Base-by-base conservation (phyloP, 2,888 invertebrate species). In the Agrochola macilenta region DNA sequence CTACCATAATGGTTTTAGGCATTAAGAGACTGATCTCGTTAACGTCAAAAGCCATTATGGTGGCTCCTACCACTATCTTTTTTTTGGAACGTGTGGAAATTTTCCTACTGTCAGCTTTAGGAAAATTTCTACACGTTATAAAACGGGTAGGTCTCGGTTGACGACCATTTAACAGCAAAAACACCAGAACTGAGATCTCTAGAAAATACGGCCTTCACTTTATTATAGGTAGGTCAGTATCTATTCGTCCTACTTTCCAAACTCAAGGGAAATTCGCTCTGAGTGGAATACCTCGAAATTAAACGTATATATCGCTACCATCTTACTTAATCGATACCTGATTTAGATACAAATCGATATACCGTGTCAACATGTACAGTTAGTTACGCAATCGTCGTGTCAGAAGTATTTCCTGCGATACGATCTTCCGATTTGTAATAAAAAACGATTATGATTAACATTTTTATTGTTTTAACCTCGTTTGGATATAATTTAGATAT, bases 401-500 rank as follows among this genome's bases (percentile, higher is more conserved):
- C 30, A 70, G 20, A 35, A 52, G 35, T 23, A 58, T 68, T 79
- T 82, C 83, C 79, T 63, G 68, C 30, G 61, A 74, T 82, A 61
- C 20, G n/a, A 66, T 74, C 74, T 79, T 70, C 74, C 74, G 61
- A 60, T 79, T 69, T 54, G 60, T 61, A 66, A 82, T 74, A 78
- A 81, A 61, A 54, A 79, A 12, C 65, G 57, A 79, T 83, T 58
- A 74, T 74, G 52, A 79, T 79, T 74, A 68, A 58, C 66, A 78
- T 74, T 74, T 81, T 78, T 74, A 82, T 70, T 68, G 43, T 49
- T 39, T 79, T 74, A 79, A 74, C 82, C 83, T 83, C 74, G 74
- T 60, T 83, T 65, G 5, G 58, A 52, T 52, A 52, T 52, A 20
- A 23, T 52, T 14, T 65, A 14, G 23, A 58, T 72, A 35, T 49